A percentile compares a stretch with the other conserved stretches of the same genome.
These are phyloP conservation scores for Arothron firmamentum DNA, from an alignment of 2,113 vertebrate genomes.

Conservation along the genomic window DNA sequence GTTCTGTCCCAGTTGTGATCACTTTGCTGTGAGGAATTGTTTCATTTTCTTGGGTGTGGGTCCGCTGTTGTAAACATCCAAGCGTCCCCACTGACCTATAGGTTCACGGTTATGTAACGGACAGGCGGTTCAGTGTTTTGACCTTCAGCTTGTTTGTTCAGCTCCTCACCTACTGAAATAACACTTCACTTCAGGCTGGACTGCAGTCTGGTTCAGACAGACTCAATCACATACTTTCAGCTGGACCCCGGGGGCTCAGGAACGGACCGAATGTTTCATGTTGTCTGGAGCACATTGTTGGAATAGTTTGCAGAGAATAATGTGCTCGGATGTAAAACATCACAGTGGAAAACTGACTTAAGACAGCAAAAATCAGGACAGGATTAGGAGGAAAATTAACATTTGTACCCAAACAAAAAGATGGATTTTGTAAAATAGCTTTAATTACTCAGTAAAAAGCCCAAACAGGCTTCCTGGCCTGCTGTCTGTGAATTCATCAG, in stretches of 20 bases:
- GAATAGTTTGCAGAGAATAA: background rate
- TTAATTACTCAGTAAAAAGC: background rate
- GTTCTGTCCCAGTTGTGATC: too few relatives aligned
- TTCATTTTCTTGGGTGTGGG: too few relatives aligned
- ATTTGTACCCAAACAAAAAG: background rate
- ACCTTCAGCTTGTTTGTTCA: background rate
- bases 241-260: conserved; percentile 11
- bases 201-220: background rate
- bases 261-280: background rate
- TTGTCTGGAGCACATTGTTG: background rate
- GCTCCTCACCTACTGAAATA: conserved; percentile 19
- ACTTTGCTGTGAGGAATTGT: too few relatives aligned
- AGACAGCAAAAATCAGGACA: background rate
- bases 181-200: conserved; percentile 5
- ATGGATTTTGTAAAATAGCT: background rate
- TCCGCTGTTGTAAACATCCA: too few relatives aligned
- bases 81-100: too few relatives aligned
- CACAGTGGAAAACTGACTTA: too few relatives aligned
- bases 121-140: background rate
- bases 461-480: background rate
- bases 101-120: too few relatives aligned
- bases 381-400: too few relatives aligned
- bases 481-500: conserved; percentile 14
- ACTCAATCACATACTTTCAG: background rate
- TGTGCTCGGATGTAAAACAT: background rate